Evolutionary conservation across 2,888 invertebrate species (phyloP).

Genomic region (Galerucella calmariensis): DNA sequence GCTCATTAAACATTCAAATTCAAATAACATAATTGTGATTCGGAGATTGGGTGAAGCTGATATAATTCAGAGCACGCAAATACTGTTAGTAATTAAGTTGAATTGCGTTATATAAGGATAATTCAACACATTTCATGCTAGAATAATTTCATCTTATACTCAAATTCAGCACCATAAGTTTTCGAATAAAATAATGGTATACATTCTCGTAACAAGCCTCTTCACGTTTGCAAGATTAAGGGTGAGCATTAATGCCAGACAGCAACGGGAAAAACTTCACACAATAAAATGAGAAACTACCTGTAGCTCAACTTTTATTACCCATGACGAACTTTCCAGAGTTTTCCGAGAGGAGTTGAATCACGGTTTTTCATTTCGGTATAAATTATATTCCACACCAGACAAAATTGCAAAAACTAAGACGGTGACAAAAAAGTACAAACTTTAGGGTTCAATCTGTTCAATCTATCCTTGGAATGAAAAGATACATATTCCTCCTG

Average conservation of each 20-base stretch:
- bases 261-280: not conserved
- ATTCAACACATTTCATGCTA: not conserved
- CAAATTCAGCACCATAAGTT: not conserved
- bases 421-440: not conserved
- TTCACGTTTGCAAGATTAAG: slow-evolving; percentile 9
- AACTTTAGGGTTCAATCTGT: not conserved
- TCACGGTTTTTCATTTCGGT: not conserved
- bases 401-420: not conserved
- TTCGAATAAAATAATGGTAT: slow-evolving; percentile 8
- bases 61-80: no score
- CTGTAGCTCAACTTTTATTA: slow-evolving; percentile 16
- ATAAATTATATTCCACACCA: not conserved
- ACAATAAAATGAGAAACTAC: slow-evolving; percentile 15
- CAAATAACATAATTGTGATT: no score
- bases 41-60: no score
- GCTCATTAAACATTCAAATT: no score
- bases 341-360: slow-evolving; percentile 1
- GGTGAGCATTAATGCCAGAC: slow-evolving; percentile 7
- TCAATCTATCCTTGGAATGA: no score
- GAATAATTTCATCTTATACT: no score
- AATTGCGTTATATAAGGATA: not conserved
- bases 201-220: slow-evolving; percentile 6
- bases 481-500: no score
- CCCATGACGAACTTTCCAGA: slow-evolving; percentile 5
- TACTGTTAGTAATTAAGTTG: no score